Base-by-base conservation (phyloP, 1,140 invertebrate genomes). In the Cydia strobilella region DNA sequence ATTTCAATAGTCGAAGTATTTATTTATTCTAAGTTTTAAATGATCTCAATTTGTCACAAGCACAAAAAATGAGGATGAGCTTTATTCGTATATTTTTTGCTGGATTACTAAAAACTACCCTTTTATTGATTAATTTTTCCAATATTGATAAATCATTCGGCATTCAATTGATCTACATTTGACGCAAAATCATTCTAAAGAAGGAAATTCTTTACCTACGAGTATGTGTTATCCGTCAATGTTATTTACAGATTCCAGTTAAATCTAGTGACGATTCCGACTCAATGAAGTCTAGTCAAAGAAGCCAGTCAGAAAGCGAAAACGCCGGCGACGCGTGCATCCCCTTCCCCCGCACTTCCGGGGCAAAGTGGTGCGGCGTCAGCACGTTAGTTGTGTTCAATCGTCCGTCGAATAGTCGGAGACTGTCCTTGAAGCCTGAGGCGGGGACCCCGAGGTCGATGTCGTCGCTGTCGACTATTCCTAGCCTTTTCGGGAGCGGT, bases 271-370 rank as follows among this genome's bases (percentile, higher is more conserved):
- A 93, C 51, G 92, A 93, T 74, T 84, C 84, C 1, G 91, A 91
- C 76, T 90, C 88, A 10, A 89, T 90, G 84, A 93, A 92, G 77
- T 89, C 87, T 6, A 92, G 90, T 74, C 91, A 93, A 83, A 82
- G 87, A 77, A 91, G 87, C 80, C 90, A 87, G 69, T 91, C 86
- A 10, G 90, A 90, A 79, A 87, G 90, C 74, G 93, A 93, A 54
- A 92, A 89, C 72, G 88, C 90, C 0, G 91, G 96, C 75, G 96
- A 97, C 85, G 95, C 96, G n/a, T 97, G 96, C 81, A 97, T 99
- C 78, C 98, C 98, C 0, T 99, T 98, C 93, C 98, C 98, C 1
- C 94, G 97, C 74, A 99, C 98, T 0, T 98, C 97, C 13, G 98
- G 98, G 4, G 98, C 97, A 0, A 96, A 96, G 86, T 99, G 99